Percentiles rank a stretch among this genome's conserved stretches.
These are phyloP conservation scores for Euclidia mi DNA, from an alignment of 2,888 invertebrate species.

Conservation along the genomic window DNA sequence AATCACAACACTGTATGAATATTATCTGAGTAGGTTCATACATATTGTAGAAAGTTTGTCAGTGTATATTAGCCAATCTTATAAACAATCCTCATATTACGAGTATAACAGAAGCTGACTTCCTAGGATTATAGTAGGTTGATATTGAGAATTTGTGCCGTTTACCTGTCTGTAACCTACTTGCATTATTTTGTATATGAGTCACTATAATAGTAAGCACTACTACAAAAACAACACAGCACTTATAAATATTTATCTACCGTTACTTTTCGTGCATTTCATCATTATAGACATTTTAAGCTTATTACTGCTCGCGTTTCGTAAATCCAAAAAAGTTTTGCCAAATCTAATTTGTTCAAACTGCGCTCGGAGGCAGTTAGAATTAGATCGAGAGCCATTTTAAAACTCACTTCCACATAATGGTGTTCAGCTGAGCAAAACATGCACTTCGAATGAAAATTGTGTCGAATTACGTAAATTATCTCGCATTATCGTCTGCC, in stretches of 20 bases:
- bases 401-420: conserved; percentile 71
- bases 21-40: no score
- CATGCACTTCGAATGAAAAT: conserved; percentile 83
- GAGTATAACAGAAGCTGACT: no score
- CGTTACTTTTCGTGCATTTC: conserved; percentile 42
- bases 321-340: conserved; percentile 32
- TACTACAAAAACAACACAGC: no score
- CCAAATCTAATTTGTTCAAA: conserved; percentile 51
- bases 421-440: conserved; percentile 73
- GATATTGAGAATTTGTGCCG: no score
- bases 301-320: conserved; percentile 39
- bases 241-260: conserved; percentile 12
- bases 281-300: conserved; percentile 15
- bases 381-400: conserved; percentile 72
- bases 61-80: no score
- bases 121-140: no score
- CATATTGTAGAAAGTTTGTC: no score
- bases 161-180: no score
- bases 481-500: conserved; percentile 84
- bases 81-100: no score
- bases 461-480: conserved; percentile 86
- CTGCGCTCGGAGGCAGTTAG: conserved; percentile 68
- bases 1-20: no score
- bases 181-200: not conserved
- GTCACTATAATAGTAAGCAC: conserved; percentile 4